These are phyloP conservation scores for Protaetia brevitarsis DNA, from an alignment of 1,140 invertebrate genomes.

Conservation along the genomic window DNA sequence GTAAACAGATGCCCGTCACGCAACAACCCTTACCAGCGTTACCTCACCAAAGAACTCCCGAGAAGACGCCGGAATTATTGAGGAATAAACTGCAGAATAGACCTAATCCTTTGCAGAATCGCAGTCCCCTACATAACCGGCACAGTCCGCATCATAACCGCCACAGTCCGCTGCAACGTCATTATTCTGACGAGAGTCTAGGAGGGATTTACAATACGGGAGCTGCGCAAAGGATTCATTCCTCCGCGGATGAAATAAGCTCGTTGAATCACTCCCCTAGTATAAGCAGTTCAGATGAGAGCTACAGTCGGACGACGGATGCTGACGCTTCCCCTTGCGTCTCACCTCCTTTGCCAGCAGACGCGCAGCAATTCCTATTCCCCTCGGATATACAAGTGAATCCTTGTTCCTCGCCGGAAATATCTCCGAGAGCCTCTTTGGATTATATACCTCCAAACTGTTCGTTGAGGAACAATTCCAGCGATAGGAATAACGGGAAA, in stretches of 20 bases:
- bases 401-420: slow-evolving; percentile 51
- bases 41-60: slow-evolving; percentile 40
- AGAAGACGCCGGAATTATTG: slow-evolving; percentile 36
- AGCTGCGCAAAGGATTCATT: slow-evolving; percentile 58
- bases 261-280: slow-evolving; percentile 74
- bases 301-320: slow-evolving; percentile 72
- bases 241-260: slow-evolving; percentile 76
- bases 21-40: slow-evolving; percentile 34
- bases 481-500: slow-evolving; percentile 35
- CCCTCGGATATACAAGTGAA: slow-evolving; percentile 60
- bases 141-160: slow-evolving; percentile 39
- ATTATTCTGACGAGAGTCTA: slow-evolving; percentile 64
- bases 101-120: slow-evolving; percentile 46
- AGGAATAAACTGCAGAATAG: slow-evolving; percentile 40
- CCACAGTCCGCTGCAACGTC: slow-evolving; percentile 52
- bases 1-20: slow-evolving; percentile 36
- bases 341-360: slow-evolving; percentile 54
- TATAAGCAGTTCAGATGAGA: slow-evolving; percentile 76
- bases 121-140: slow-evolving; percentile 44
- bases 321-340: slow-evolving; percentile 62
- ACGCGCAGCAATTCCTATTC: slow-evolving; percentile 57
- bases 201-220: slow-evolving; percentile 48
- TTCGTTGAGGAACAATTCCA: slow-evolving; percentile 42
- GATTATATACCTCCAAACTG: slow-evolving; percentile 52
- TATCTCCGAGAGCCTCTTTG: slow-evolving; percentile 50